Evolutionary conservation across 2,888 invertebrate species (phyloP).

Genomic region (Anarsia innoxiella): DNA sequence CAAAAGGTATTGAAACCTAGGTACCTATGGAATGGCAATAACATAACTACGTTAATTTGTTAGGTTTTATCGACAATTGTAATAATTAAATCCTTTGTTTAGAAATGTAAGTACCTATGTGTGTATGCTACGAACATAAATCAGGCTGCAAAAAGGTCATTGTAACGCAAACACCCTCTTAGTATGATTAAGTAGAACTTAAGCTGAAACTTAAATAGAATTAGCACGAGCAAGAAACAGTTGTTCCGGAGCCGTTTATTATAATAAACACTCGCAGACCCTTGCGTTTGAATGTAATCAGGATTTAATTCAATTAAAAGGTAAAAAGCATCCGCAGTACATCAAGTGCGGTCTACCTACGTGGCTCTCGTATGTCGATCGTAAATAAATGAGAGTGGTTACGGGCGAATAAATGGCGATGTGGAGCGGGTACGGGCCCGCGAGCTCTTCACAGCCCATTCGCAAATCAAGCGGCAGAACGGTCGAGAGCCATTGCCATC

Average conservation of each 20-base stretch:
- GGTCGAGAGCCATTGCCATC: conserved; percentile 30
- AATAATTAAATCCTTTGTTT: no score
- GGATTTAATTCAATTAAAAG: conserved; percentile 15
- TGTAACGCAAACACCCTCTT: conserved; percentile 1
- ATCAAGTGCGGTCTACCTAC: conserved; percentile 18
- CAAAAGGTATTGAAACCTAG: no score
- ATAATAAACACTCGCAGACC: background rate
- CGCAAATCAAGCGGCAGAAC: conserved; percentile 36
- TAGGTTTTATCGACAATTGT: background rate
- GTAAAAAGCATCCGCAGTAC: conserved; percentile 10
- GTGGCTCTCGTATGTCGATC: conserved; percentile 20
- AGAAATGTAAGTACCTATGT: no score
- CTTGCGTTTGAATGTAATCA: background rate
- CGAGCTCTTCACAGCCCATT: conserved; percentile 33
- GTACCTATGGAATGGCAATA: no score
- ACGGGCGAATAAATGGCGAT: conserved; percentile 17
- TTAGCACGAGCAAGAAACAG: conserved; percentile 2
- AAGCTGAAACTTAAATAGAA: conserved; percentile 6
- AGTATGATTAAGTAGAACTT: conserved; percentile 3
- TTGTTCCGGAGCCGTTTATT: background rate
- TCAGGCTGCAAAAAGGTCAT: conserved; percentile 2
- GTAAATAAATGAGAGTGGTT: conserved; percentile 27
- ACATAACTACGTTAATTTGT: background rate
- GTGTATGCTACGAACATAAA: conserved; percentile 1
- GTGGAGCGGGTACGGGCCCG: conserved; percentile 20